A percentile compares a stretch with the other conserved stretches of the same genome.
Conservation (phyloP, 2,797 vertebrate species). For the Sternotherus odoratus region DNA sequence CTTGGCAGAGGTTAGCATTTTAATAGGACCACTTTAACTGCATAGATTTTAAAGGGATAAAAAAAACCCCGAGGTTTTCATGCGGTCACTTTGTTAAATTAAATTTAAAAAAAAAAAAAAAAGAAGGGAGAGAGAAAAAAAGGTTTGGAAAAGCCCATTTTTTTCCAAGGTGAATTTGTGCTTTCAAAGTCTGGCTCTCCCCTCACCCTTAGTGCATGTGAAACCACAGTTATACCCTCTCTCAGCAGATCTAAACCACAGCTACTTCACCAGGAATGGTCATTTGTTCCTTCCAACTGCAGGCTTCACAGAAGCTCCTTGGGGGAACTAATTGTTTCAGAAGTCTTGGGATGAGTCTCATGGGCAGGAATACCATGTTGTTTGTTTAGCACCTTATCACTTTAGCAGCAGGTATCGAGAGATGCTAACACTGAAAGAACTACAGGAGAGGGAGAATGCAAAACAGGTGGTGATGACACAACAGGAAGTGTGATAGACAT, state of each 20-base stretch:
- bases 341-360: not conserved
- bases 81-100: not conserved
- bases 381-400: no score
- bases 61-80: slow-evolving; percentile 32
- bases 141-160: not conserved
- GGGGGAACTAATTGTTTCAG: not conserved
- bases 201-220: not conserved
- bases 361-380: no score
- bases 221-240: not conserved
- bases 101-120: not conserved
- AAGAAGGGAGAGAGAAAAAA: not conserved
- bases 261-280: not conserved
- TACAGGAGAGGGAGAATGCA: no score
- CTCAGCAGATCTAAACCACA: not conserved
- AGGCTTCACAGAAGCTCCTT: not conserved
- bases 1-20: slow-evolving; percentile 68
- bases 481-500: no score
- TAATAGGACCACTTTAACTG: slow-evolving; percentile 71
- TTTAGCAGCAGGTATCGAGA: no score
- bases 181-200: not conserved
- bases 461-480: no score
- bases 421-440: no score
- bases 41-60: slow-evolving; percentile 65
- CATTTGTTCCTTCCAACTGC: not conserved
- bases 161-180: not conserved